Evolutionary conservation across 2,113 vertebrate species (phyloP).

Genomic region (Calyptomena viridis): DNA sequence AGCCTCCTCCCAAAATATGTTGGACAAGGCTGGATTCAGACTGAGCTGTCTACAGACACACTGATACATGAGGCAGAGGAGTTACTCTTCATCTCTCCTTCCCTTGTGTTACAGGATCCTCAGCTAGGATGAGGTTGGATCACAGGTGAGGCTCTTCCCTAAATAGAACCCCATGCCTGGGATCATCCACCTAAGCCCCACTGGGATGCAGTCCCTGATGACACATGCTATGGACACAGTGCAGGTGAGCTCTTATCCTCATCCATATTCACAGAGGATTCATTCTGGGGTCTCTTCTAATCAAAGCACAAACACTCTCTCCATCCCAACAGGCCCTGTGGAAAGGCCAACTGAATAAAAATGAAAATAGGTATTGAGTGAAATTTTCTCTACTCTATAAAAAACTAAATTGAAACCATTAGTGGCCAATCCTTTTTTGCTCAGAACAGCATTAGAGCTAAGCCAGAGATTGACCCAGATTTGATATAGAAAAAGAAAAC

Average conservation of each 20-base stretch:
- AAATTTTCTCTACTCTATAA: slow-evolving; percentile 32
- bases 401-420: slow-evolving; percentile 67
- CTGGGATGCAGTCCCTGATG: background rate
- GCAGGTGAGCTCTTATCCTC: background rate
- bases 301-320: background rate
- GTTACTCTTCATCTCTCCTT: background rate
- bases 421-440: slow-evolving; percentile 49
- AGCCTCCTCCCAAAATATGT: background rate
- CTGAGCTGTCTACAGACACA: background rate
- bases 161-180: background rate
- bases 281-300: background rate
- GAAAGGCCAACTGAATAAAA: slow-evolving; percentile 51
- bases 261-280: background rate
- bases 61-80: background rate
- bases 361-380: slow-evolving; percentile 49
- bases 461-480: slow-evolving; percentile 62
- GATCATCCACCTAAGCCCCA: background rate
- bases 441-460: slow-evolving; percentile 41
- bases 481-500: slow-evolving; percentile 50
- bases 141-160: background rate
- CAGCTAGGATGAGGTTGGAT: background rate
- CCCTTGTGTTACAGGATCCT: background rate
- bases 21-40: background rate
- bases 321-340: background rate
- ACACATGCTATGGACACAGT: background rate